These are phyloP conservation scores for Zoanthus sociatus DNA, from an alignment of 92 coral and sea anemone species.

Conservation along the genomic window DNA sequence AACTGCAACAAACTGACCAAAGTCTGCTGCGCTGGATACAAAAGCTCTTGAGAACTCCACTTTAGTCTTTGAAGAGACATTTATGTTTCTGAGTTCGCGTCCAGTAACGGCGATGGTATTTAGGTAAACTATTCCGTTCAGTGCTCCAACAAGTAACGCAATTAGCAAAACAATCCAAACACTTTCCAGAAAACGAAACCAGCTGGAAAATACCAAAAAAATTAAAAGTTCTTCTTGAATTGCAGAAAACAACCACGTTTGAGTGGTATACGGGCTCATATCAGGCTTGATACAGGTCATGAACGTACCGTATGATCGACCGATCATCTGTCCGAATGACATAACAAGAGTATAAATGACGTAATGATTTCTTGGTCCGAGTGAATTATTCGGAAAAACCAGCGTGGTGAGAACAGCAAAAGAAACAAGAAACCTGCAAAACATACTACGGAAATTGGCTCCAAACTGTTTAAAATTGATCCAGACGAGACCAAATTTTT, in stretches of 20 bases:
- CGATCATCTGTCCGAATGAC: conserved; percentile 68
- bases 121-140: too few species aligned
- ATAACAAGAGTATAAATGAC: conserved; percentile 65
- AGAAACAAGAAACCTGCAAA: conserved; percentile 56
- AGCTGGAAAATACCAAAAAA: too few species aligned
- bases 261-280: conserved; percentile 35
- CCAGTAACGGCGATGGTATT: too few species aligned
- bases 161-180: too few species aligned
- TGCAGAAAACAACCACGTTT: conserved; percentile 69
- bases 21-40: too few species aligned
- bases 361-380: conserved; percentile 72
- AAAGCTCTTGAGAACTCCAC: too few species aligned
- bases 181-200: too few species aligned
- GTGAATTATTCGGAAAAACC: conserved; percentile 60
- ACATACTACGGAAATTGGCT: conserved; percentile 57
- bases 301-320: conserved; percentile 63
- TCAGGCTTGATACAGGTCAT: conserved; percentile 20
- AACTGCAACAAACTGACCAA: too few species aligned
- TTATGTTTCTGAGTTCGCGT: too few species aligned
- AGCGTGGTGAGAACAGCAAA: conserved; percentile 72
- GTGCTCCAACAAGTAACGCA: too few species aligned
- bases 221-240: not conserved
- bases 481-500: conserved; percentile 47
- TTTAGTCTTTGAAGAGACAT: too few species aligned
- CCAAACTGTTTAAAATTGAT: conserved; percentile 41